Base-by-base conservation (phyloP, 2,888 invertebrate genomes). In the Heliconius aoede region DNA sequence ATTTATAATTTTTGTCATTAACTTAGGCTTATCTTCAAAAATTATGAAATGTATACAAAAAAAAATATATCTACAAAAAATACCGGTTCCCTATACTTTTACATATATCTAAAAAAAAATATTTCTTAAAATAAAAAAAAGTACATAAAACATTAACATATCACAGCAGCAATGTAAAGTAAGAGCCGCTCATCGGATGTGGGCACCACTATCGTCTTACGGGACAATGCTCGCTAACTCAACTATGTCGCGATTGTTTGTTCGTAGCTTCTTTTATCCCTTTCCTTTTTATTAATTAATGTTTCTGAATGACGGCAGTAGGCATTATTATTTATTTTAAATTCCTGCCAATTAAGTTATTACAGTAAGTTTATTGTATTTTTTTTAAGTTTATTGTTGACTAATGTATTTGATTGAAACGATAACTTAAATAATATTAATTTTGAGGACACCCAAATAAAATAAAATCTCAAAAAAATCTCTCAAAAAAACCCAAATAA, bases 281-380 rank as follows among this genome's bases (percentile, higher is more conserved):
- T 77, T 80, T 80, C 77, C 73, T 80, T 74, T 74, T 80, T 81
- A 81, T 81, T 81, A 81, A 81, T 82, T 82, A 82, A 78, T 80
- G 79, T 81, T 79, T 72, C 71, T 74, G 81, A 80, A 81, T 80
- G 80, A 64, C 77, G 72, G 79, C 40, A n/a, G 28, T n/a, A 36
- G 15, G 15, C 60, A 60, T 55, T 32, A 36, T 74, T 46, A 46
- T 64, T 55, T 46, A 60, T 40, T 73, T 67, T 55, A 1, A 32
- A 3, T 65, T 36, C 24, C 36, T 26, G 24, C 8, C n/a, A 55
- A 30, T 51, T 51, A 55, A 69, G 28, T 28, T 51, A 55, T 28
- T 46, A 46, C 21, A 21, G 51, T 21, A 3, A 18, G 4, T 11
- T 4, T 1, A 28, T 51, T 46, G 11, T 7, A 68, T n/a, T n/a